Evolutionary conservation across 1,140 invertebrate species (phyloP), one percentile per base, ranked within the genome.

Genomic region (Parapsyche elsis): DNA sequence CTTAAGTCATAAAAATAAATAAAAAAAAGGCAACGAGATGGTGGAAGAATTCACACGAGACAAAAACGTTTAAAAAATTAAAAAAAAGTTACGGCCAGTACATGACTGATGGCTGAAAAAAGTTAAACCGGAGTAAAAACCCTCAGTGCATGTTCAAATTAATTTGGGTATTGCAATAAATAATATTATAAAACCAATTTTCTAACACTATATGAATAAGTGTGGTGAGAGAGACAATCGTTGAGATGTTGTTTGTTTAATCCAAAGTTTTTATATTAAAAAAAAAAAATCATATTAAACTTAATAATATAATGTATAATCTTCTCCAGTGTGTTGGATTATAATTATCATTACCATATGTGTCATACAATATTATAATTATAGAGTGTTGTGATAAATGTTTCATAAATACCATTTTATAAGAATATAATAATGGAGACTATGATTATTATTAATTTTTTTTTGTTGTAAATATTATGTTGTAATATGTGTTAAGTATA

Each of bases 21-120:
- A 2, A 53, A 53, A 53, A 53, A 53, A 12, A 53, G 16, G 16
- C 12, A 14, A 12, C 1, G 44, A 16, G 67, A 67, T 74, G 14
- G 24, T 73, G 23, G 45, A 12, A 26, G 64, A 67, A 67, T 14
- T 26, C 9, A 16, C 5, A 64, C 59, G n/a, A 64, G 16, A 64
- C 9, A 64, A 5, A 67, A 5, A 53, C 49, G 16, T 53, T n/a
- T n/a, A n/a, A n/a, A 46, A 46, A 71, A 71, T 30, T 23, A 71
- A 71, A 74, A 5, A 19, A 14, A 21, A 23, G 71, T 73, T 9
- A 46, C 16, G 46, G 57, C 80, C 75, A 74, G 70, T 77, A 61
- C 16, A 61, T 23, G 49, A 74, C 76, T 76, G 45, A 70, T 83
- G 77, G 26, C 70, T 46, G 7, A 81, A 64, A 49, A 81, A 82